Evolutionary conservation across 2,888 invertebrate species (phyloP), one percentile per base, ranked within the genome.

Genomic region (Lithodes maja): DNA sequence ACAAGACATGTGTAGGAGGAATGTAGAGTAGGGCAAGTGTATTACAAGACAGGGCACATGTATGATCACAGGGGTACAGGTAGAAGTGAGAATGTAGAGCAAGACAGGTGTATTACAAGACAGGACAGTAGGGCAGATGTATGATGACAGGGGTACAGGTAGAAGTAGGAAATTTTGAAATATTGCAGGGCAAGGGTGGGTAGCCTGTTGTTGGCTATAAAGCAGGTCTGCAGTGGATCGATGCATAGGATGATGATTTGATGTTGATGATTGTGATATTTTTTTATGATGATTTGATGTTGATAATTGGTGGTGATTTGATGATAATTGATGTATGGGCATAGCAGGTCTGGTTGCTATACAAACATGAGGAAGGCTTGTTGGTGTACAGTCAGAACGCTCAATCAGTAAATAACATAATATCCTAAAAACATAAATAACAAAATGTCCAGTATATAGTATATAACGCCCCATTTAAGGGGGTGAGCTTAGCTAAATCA

Each of bases 141-240:
- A 3, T 74, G 17, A 15, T 74, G 17, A 3, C 7, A n/a, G 74
- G 17, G 17, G 17, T 74, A n/a, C 17, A 74, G 74, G 17, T 74
- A n/a, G 7, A 3, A 74, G 3, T 7, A n/a, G 74, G 3, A 12
- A 61, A 12, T 74, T 15, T 7, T n/a, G 15, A 12, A 68, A 12
- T 68, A 68, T 68, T 68, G 74, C 17, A 61, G 61, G 61, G 77
- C 71, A 75, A 50, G 71, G 75, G 54, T 77, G 71, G 71, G 71
- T 84, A 75, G 75, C 53, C 77, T 52, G 55, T n/a, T 84, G 53
- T 75, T 53, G 54, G 68, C 74, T 61, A 12, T 12, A 61, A 61
- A 12, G 61, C 12, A 61, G 61, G 61, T 7, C 7, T 61, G 61
- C 12, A 12, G 61, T 7, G 12, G 61, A 7, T 7, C 61, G 61